phyloP scores from a whole-genome alignment of 2,113 vertebrate genomes.

The Pelecanus crispus region DNA sequence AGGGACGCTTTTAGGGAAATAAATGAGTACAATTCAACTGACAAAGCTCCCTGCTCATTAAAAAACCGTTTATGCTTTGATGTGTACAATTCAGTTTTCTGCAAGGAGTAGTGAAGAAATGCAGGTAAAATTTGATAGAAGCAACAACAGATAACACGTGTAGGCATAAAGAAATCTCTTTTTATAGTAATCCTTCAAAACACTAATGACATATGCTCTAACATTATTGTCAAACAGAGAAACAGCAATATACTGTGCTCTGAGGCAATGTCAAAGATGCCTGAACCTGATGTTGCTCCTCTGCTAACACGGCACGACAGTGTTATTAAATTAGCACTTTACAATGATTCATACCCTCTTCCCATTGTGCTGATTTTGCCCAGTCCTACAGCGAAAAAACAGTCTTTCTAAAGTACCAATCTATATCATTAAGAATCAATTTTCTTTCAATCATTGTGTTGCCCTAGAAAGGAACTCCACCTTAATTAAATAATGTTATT shows the following conservation, averaged over 20 bases:
- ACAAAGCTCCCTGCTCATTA: neutral
- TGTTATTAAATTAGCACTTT: constrained; percentile 30
- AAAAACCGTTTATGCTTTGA: neutral
- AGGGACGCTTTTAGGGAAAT: neutral
- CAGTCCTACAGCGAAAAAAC: neutral
- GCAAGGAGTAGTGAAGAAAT: neutral
- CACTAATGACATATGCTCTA: neutral
- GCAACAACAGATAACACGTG: neutral
- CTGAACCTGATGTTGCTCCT: neutral
- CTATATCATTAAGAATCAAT: constrained; percentile 23
- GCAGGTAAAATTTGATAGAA: constrained; percentile 9
- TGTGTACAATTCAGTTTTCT: neutral
- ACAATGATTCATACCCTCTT: neutral
- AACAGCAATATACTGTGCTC: neutral
- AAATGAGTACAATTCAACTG: neutral
- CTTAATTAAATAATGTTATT: constrained; percentile 30
- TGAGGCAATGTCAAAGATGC: constrained; percentile 2
- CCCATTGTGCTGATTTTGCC: neutral
- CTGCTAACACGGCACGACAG: neutral
- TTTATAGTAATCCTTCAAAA: neutral
- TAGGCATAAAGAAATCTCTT: neutral
- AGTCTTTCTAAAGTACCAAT: neutral
- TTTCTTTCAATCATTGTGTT: neutral
- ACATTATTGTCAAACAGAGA: neutral
- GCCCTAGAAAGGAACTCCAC: constrained; percentile 5